Evolutionary conservation across 2,888 invertebrate species (phyloP).

Genomic region (Tetramorium bicarinatum): DNA sequence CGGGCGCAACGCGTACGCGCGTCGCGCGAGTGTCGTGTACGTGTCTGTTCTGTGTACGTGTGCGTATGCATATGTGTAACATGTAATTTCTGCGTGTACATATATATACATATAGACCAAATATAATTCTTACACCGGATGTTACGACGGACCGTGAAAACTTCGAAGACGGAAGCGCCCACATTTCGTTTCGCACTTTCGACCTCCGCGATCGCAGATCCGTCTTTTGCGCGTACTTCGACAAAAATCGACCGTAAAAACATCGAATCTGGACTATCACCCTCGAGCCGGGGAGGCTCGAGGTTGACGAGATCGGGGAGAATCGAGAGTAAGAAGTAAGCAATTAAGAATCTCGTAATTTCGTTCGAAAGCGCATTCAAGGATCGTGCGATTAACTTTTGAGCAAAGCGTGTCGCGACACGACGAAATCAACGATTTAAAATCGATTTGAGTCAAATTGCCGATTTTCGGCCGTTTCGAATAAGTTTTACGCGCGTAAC

Average conservation of each 20-base stretch:
- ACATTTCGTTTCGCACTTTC: neutral
- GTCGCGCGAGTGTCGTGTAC: slow-evolving; percentile 38
- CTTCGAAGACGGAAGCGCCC: slow-evolving; percentile 10
- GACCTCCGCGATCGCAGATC: slow-evolving; percentile 19
- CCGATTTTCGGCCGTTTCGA: slow-evolving; percentile 20
- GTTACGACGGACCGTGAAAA: slow-evolving; percentile 24
- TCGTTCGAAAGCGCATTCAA: slow-evolving; percentile 6
- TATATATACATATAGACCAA: slow-evolving; percentile 59
- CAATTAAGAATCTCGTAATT: neutral
- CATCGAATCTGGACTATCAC: neutral
- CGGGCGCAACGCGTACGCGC: slow-evolving; percentile 59
- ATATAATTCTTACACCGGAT: slow-evolving; percentile 63
- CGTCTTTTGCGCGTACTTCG: slow-evolving; percentile 23
- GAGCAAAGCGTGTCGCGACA: slow-evolving; percentile 48
- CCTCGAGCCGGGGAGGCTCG: neutral
- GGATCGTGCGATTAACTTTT: slow-evolving; percentile 6
- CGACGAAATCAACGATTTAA: slow-evolving; percentile 22
- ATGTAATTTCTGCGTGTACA: slow-evolving; percentile 28
- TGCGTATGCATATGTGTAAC: slow-evolving; percentile 1
- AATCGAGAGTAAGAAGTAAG: slow-evolving; percentile 5
- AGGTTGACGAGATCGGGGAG: neutral
- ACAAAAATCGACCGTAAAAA: slow-evolving; percentile 28
- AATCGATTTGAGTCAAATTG: slow-evolving; percentile 29
- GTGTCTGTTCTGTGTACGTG: neutral
- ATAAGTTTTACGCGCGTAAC: slow-evolving; percentile 74